Percentiles rank a stretch among this genome's conserved stretches.
Evolutionary conservation across 2,888 invertebrate species (phyloP).

Genomic region (Chesias legatella): DNA sequence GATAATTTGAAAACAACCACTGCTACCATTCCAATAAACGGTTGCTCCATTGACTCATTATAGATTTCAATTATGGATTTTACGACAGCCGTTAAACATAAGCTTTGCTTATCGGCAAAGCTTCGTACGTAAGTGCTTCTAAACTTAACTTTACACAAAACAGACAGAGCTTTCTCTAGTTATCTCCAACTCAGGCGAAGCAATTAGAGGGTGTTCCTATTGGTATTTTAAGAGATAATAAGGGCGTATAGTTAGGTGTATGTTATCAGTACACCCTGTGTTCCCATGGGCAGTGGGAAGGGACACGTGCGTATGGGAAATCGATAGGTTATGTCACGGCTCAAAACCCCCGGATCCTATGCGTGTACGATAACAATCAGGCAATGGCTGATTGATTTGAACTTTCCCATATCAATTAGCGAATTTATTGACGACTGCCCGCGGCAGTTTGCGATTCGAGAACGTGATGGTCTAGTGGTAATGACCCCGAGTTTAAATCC

Average conservation of each 20-base stretch:
- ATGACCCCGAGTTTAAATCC: too few species aligned
- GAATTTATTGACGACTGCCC: too few species aligned
- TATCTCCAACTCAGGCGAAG: conserved; percentile 10
- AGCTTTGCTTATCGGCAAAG: conserved; percentile 10
- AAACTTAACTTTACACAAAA: conserved; percentile 19
- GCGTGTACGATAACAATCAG: too few species aligned
- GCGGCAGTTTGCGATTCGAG: too few species aligned
- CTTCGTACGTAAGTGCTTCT: conserved; percentile 20
- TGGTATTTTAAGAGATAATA: conserved; percentile 55
- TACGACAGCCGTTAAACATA: conserved; percentile 18
- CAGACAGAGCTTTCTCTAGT: conserved; percentile 18
- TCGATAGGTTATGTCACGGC: conserved; percentile 35
- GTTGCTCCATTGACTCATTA: neutral
- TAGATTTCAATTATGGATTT: conserved; percentile 8
- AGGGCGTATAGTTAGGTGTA: conserved; percentile 20
- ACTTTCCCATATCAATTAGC: neutral
- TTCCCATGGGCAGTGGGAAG: conserved; percentile 55
- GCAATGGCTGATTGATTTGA: neutral
- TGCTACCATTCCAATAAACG: too few species aligned
- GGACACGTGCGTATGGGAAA: conserved; percentile 43
- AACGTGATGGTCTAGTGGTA: too few species aligned
- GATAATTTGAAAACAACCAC: too few species aligned
- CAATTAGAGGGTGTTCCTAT: conserved; percentile 36
- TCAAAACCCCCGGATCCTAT: conserved; percentile 12
- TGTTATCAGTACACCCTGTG: too few species aligned